phyloP scores from a whole-genome alignment of 2,888 invertebrate species.

The Drosophila helvetica region DNA sequence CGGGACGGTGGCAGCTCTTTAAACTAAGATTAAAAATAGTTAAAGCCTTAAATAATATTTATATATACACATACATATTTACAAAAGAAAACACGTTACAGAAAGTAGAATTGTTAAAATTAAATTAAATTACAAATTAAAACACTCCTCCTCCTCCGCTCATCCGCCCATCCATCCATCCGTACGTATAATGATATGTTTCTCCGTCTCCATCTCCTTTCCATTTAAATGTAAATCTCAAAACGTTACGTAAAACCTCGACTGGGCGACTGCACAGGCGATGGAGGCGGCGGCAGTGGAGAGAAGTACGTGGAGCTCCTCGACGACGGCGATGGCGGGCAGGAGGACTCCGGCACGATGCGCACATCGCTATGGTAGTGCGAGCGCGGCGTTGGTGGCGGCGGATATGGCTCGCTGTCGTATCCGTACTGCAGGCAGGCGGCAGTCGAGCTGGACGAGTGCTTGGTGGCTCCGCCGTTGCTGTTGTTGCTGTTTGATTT shows the following conservation, averaged over 20 bases:
- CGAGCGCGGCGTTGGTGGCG: constrained; percentile 90
- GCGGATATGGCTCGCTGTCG: constrained; percentile 89
- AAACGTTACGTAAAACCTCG: constrained; percentile 84
- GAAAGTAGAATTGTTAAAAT: constrained; percentile 37
- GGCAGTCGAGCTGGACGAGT: constrained; percentile 83
- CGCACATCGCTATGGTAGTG: constrained; percentile 89
- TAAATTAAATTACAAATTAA: constrained; percentile 17
- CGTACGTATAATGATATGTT: constrained; percentile 27
- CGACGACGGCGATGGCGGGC: constrained; percentile 89
- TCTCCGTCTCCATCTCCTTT: background rate
- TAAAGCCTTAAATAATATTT: constrained; percentile 54
- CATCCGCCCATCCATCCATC: background rate
- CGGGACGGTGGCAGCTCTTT: constrained; percentile 32
- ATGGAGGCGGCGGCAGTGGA: constrained; percentile 93
- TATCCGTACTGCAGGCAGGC: constrained; percentile 85
- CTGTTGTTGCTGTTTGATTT: constrained; percentile 84
- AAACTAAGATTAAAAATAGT: constrained; percentile 56
- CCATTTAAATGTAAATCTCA: constrained; percentile 81
- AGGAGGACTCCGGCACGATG: constrained; percentile 86
- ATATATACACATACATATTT: constrained; percentile 52
- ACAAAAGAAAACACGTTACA: constrained; percentile 44
- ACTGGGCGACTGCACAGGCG: constrained; percentile 88
- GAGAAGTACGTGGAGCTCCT: constrained; percentile 91
- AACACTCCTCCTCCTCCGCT: background rate
- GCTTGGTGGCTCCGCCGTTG: constrained; percentile 80